phyloP scores from a whole-genome alignment of 2,797 vertebrate species.

The Neopelma chrysocephalum region DNA sequence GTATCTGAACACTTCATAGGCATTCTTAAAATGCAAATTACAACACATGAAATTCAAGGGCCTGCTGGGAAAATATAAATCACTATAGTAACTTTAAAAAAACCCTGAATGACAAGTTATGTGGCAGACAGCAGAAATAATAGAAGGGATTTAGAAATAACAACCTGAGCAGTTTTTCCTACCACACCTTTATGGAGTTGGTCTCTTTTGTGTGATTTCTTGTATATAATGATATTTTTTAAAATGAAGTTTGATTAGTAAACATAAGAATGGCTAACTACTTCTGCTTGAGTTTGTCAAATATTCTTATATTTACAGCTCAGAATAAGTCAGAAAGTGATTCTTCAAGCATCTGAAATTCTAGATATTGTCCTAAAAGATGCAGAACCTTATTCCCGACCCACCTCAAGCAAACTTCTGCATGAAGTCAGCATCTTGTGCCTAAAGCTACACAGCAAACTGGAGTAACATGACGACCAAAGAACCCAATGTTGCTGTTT shows the following conservation, averaged over 20 bases:
- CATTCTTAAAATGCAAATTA: neutral
- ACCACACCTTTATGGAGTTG: accelerated
- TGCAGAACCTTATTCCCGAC: neutral
- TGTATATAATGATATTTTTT: neutral
- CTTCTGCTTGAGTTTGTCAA: neutral
- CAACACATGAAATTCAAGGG: neutral
- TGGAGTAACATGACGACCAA: neutral
- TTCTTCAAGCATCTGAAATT: neutral
- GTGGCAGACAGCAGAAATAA: neutral
- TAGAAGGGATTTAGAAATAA: neutral
- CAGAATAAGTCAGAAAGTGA: neutral
- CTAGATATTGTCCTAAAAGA: neutral
- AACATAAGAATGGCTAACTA: neutral
- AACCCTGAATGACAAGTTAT: neutral
- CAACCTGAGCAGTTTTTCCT: neutral
- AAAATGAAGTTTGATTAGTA: neutral
- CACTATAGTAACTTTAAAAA: neutral
- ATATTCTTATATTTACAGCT: neutral
- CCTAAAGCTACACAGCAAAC: neutral
- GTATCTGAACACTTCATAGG: neutral
- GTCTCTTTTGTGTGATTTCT: neutral
- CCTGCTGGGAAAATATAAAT: neutral
- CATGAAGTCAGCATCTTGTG: neutral
- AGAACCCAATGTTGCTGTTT: neutral
- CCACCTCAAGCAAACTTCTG: neutral